Evolutionary conservation across 64 coral and sea anemone species (phyloP).

Genomic region (Pachyseris speciosa): DNA sequence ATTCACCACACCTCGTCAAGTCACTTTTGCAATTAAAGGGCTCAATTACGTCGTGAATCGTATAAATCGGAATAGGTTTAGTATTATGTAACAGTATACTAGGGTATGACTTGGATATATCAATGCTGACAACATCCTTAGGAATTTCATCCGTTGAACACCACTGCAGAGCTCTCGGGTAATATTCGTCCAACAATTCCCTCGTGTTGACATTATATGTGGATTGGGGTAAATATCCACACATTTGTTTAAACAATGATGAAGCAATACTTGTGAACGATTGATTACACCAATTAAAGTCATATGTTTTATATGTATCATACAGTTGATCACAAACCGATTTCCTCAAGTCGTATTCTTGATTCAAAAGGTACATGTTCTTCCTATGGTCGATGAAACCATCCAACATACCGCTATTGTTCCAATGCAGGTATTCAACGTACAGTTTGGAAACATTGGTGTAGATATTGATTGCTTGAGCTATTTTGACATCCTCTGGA

Average conservation of each 20-base stretch:
- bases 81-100: neutral
- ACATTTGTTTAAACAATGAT: neutral
- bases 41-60: neutral
- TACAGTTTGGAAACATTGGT: neutral
- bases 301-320: neutral
- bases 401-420: neutral
- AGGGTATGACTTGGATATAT: neutral
- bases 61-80: neutral
- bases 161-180: neutral
- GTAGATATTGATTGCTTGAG: neutral
- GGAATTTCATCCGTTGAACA: neutral
- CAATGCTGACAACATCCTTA: neutral
- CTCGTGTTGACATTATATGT: neutral
- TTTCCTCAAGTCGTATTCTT: neutral
- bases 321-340: neutral
- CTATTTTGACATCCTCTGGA: neutral
- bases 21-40: neutral
- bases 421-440: slow-evolving; percentile 16
- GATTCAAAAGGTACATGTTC: slow-evolving; percentile 8
- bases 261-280: neutral
- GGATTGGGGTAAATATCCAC: neutral
- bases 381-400: slow-evolving; percentile 7
- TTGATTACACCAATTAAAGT: neutral
- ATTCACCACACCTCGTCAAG: neutral
- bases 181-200: neutral